Evolutionary conservation across 1,140 invertebrate species (phyloP), one percentile per base, ranked within the genome.

Genomic region (Mesaphorura yosii): DNA sequence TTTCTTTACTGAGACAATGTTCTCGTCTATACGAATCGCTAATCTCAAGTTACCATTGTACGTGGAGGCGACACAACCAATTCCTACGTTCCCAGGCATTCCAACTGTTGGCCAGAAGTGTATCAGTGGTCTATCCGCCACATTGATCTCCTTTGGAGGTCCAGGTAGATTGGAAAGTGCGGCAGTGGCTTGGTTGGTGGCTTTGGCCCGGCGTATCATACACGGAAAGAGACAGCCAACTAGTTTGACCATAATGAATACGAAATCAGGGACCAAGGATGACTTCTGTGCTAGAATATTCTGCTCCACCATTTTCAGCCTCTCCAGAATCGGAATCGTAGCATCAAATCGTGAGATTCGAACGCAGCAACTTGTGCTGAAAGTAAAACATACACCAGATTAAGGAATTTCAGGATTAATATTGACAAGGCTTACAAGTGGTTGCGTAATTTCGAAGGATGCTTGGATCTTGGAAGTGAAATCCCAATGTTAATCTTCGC

Each of bases 201-300:
- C n/a, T 14, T n/a, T 27, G 14, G 45, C 45, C 12, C 5, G 7
- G 14, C 28, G 23, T 6, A 26, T 19, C 6, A 47, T 47, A 22
- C 45, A 47, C 5, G 20, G 22, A 47, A 47, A 47, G 7, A 47
- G 23, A n/a, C 45, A 22, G 6, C 45, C 45, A 15, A 47, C 19
- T 7, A 47, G 45, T 7, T 22, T 22, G 22, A 47, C 28, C 6
- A 27, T 7, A 15, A n/a, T n/a, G 26, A 47, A 47, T 26, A 47
- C n/a, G 5, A 22, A 6, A 15, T 26, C 19, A 12, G 45, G 45
- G 20, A 47, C 14, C 10, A 27, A 26, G 14, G 45, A 47, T 5
- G 5, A 10, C 19, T 25, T 23, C 10, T 26, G 45, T 27, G 7
- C 26, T 47, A 26, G 5, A 14, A n/a, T 5, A 26, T 47, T 12